These are phyloP conservation scores for Artibeus jamaicensis DNA, from an alignment of 2,797 vertebrate species.

Conservation along the genomic window DNA sequence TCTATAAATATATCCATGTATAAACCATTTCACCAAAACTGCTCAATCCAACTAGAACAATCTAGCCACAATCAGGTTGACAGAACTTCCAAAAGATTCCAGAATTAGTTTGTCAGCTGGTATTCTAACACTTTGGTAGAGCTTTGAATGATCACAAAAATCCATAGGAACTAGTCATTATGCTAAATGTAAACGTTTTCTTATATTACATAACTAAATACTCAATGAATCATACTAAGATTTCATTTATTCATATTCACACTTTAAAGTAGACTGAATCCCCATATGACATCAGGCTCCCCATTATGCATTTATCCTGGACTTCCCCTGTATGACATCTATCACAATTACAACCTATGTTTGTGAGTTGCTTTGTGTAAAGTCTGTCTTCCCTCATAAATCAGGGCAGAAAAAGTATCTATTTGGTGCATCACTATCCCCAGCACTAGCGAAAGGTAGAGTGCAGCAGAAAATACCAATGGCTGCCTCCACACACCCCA, in stretches of 20 bases:
- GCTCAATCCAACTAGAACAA: background rate
- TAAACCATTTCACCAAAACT: background rate
- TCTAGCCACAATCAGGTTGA: background rate
- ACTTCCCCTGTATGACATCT: background rate
- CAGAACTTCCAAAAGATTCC: background rate
- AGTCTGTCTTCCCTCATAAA: background rate
- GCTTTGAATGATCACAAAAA: background rate
- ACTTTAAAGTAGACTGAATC: background rate
- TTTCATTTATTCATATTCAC: background rate
- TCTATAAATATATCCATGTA: background rate
- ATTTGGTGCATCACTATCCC: background rate
- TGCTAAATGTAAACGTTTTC: background rate
- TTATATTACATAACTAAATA: background rate
- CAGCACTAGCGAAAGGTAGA: too few relatives aligned
- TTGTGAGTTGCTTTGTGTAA: background rate
- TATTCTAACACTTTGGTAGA: background rate
- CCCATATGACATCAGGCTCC: background rate
- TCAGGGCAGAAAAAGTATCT: background rate
- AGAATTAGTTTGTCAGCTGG: background rate
- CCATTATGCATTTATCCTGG: background rate
- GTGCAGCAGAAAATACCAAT: background rate
- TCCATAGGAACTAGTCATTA: background rate
- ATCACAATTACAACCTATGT: background rate
- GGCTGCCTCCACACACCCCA: too few relatives aligned
- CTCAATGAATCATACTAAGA: background rate